Base-by-base conservation (phyloP, 2,888 invertebrate species). In the Lithophane ornitopus region DNA sequence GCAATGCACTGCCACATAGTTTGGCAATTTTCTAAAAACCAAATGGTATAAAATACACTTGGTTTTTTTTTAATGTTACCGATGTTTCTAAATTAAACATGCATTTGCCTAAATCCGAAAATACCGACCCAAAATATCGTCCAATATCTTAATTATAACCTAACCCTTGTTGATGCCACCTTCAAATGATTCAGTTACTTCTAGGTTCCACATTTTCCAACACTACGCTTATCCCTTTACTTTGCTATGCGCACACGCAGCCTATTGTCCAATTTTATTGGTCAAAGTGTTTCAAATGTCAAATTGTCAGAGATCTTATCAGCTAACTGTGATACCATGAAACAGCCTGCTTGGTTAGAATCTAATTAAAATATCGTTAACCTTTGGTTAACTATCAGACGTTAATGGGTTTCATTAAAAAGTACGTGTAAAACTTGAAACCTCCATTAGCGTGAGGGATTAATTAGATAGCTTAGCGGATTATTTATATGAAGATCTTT, bases 281-380 rank as follows among this genome's bases (percentile, higher is more conserved):
- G 62, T 49, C 74, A 70, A 63, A 83, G 68, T 76, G 46, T 72
- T 79, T 34, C 34, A 34, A 34, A 34, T 34, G 34, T 34, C 34
- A 34, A 34, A 34, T 34, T 34, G 34, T 34, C 44, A 7, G 0
- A 67, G 76, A 86, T 86, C 58, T 81, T 83, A 86, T 83, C 87
- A 73, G 58, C 26, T 49, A 71, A 74, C 70, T 74, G 59, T 74
- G 81, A 68, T 80, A 85, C 73, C 70, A 66, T 58, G 68, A 78
- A 82, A 82, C 79, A 73, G 58, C 39, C 78, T 61, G 66, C 62
- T 77, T 52, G 59, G 69, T 83, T 84, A 75, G 73, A 70, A 77
- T 81, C 78, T 86, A 75, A 87, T 87, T 87, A 86, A 70, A 85
- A 85, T 78, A 85, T 76, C 79, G 63, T 87, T 87, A 85, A 80